Evolutionary conservation across 2,888 invertebrate genomes (phyloP).

Genomic region (Girardia tigrina): DNA sequence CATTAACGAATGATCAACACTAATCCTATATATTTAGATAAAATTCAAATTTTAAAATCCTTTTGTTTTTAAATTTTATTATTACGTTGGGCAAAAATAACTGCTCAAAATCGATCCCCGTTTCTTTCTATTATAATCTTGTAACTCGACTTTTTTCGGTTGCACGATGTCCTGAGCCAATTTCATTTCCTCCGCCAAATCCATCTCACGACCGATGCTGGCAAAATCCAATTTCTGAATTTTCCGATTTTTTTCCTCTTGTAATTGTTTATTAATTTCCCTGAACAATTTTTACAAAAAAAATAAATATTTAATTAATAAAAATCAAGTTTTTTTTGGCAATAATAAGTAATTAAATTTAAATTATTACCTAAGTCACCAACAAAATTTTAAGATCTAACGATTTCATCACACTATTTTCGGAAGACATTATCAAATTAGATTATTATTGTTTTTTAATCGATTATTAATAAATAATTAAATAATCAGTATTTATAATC

Average conservation of each 20-base stretch:
- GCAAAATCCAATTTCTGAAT: background rate
- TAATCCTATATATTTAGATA: background rate
- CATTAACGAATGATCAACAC: background rate
- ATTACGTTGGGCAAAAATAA: background rate
- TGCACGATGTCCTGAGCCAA: background rate
- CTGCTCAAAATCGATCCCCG: constrained; percentile 10
- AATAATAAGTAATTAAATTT: no score
- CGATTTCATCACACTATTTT: no score
- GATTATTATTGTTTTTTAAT: no score
- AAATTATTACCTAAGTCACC: no score
- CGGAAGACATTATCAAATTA: no score
- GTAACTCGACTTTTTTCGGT: background rate
- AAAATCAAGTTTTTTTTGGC: no score
- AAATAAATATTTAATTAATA: background rate
- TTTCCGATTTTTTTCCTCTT: constrained; percentile 9
- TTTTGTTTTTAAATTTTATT: background rate
- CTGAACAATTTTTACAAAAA: background rate
- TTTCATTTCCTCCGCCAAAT: background rate
- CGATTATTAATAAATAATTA: no score
- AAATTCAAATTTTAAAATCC: background rate
- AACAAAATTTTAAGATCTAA: no score
- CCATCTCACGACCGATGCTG: background rate
- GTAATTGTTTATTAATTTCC: constrained; percentile 14
- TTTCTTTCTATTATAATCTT: background rate
- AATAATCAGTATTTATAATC: no score